phyloP scores from a whole-genome alignment of 2,888 invertebrate species.

The Pheosia gnoma region DNA sequence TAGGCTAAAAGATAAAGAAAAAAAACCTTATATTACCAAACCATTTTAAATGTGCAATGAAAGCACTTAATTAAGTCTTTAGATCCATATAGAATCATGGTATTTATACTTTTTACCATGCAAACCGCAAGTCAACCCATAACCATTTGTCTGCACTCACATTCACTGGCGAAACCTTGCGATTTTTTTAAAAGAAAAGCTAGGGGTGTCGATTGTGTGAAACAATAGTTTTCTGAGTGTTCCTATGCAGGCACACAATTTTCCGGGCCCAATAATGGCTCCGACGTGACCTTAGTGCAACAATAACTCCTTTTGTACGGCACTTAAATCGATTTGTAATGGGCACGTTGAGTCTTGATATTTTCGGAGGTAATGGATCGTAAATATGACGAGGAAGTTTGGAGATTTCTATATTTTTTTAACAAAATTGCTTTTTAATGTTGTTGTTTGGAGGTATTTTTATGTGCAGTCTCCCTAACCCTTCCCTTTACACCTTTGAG shows the following conservation, averaged over 20 bases:
- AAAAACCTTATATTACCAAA: too few species aligned
- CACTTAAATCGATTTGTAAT: slow-evolving; percentile 58
- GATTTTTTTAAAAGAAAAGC: slow-evolving; percentile 7
- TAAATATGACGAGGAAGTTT: background rate
- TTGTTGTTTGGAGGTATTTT: background rate
- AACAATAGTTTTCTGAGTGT: slow-evolving; percentile 54
- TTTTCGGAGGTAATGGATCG: slow-evolving; percentile 20
- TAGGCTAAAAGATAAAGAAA: too few species aligned
- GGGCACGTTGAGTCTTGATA: slow-evolving; percentile 51
- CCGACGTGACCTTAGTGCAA: slow-evolving; percentile 67
- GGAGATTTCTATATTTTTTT: background rate
- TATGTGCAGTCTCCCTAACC: too few species aligned
- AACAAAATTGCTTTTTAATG: background rate
- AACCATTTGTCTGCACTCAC: slow-evolving; percentile 25
- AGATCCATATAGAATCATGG: background rate
- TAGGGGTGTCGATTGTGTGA: slow-evolving; percentile 7
- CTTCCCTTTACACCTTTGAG: too few species aligned
- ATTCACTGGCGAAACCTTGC: background rate
- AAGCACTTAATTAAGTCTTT: too few species aligned
- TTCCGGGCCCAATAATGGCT: slow-evolving; percentile 56
- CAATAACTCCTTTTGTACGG: slow-evolving; percentile 66
- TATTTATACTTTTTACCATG: background rate
- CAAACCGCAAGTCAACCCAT: slow-evolving; percentile 36
- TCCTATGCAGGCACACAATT: slow-evolving; percentile 53
- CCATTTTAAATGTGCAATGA: too few species aligned